phyloP scores from a whole-genome alignment of 2,888 invertebrate genomes.

The Thereva unica region DNA sequence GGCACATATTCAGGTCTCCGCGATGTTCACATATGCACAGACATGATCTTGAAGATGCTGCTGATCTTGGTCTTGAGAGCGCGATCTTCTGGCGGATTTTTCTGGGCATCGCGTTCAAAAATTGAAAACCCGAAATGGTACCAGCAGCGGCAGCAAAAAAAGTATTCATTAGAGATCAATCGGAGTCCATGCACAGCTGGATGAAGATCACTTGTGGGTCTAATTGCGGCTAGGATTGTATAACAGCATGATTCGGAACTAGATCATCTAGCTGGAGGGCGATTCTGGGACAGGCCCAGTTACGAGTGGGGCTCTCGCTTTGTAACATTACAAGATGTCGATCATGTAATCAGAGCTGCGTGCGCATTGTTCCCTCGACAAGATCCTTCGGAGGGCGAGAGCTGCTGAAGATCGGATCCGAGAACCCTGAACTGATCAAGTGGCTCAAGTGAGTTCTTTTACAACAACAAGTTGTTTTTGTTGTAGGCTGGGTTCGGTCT shows the following conservation, averaged over 20 bases:
- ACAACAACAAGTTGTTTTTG: no score
- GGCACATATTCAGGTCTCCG: neutral
- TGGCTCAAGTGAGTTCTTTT: constrained; percentile 3
- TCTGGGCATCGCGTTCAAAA: no score
- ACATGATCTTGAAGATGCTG: neutral
- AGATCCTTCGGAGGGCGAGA: neutral
- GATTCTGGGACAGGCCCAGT: neutral
- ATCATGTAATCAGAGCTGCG: neutral
- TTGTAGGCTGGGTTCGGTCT: no score
- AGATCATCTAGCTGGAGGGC: neutral
- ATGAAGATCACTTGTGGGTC: no score
- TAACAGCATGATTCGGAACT: neutral
- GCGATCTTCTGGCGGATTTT: no score
- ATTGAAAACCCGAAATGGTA: no score
- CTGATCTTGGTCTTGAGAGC: neutral
- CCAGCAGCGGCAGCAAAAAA: no score
- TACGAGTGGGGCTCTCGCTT: neutral
- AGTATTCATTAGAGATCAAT: no score
- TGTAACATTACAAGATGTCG: constrained; percentile 14
- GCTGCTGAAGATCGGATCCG: constrained; percentile 7
- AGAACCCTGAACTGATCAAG: constrained; percentile 5
- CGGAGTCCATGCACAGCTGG: no score
- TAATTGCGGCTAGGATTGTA: no score
- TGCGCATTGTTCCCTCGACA: neutral
- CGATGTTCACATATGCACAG: neutral